Conservation (phyloP, 1,140 invertebrate species). For the Apis mellifera region Amel_HAv3.1 CM009940.2:12327001-12327500, state of each 20-base stretch:
- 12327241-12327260: slow-evolving; percentile 27
- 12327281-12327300: slow-evolving; percentile 39
- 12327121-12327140: not conserved
- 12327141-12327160: not conserved
- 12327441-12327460: not conserved
- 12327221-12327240: slow-evolving; percentile 42
- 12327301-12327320: slow-evolving; percentile 46
- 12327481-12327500: too few relatives aligned
- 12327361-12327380: not conserved
- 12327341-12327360: not conserved
- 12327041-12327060: not conserved
- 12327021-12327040: not conserved
- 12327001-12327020: not conserved
- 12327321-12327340: slow-evolving; percentile 35
- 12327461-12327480: not conserved
- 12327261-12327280: slow-evolving; percentile 36
- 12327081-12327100: too few relatives aligned
- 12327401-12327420: not conserved
- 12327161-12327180: slow-evolving; percentile 5
- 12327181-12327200: slow-evolving; percentile 6
- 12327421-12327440: not conserved
- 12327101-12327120: not conserved
- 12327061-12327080: not conserved
- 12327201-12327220: slow-evolving; percentile 43
- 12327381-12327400: not conserved